phyloP scores from a whole-genome alignment of 2,888 invertebrate genomes.

The Ectropis crepuscularia region DNA sequence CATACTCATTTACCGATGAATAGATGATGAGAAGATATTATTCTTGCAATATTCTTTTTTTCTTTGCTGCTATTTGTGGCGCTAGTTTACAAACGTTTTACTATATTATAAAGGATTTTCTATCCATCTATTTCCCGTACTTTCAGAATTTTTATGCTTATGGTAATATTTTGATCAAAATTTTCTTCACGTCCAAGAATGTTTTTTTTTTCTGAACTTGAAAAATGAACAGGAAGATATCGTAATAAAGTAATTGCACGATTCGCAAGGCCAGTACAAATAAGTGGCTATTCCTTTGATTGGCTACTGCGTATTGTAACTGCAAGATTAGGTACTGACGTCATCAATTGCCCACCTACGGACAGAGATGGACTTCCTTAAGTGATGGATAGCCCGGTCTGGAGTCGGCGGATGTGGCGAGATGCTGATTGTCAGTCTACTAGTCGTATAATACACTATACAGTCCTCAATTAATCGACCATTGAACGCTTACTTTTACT shows the following conservation, averaged over 20 bases:
- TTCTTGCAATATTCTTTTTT: no score
- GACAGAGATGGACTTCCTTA: conserved; percentile 27
- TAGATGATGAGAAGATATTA: no score
- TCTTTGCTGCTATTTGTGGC: no score
- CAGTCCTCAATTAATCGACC: not conserved
- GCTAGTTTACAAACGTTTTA: no score
- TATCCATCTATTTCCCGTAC: not conserved
- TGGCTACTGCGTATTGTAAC: not conserved
- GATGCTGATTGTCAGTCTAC: conserved; percentile 28
- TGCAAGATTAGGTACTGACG: conserved; percentile 19
- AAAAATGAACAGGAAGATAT: no score
- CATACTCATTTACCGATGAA: no score
- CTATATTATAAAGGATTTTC: no score
- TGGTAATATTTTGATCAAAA: no score
- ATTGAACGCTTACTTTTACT: not conserved
- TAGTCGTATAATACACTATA: conserved; percentile 13
- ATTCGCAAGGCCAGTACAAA: not conserved
- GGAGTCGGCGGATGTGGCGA: conserved; percentile 25
- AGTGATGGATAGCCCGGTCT: conserved; percentile 28
- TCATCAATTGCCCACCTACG: conserved; percentile 27
- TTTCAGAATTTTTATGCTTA: no score
- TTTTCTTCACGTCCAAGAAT: no score
- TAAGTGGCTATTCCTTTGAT: not conserved
- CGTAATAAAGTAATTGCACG: not conserved
- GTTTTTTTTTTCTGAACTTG: no score